phyloP scores from a whole-genome alignment of 2,797 vertebrate species.

The Liasis olivaceus region DNA sequence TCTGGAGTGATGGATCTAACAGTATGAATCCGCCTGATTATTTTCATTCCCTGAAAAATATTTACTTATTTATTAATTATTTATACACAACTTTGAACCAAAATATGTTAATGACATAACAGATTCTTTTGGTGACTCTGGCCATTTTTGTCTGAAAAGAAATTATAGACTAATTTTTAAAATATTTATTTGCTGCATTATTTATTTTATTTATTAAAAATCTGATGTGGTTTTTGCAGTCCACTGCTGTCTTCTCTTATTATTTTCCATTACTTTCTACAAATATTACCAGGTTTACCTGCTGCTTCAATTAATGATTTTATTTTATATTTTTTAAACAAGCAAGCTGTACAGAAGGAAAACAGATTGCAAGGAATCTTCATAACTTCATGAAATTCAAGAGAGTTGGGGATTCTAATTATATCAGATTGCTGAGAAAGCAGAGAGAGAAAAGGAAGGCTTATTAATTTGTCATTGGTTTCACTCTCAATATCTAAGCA shows the following conservation, averaged over 20 bases:
- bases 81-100: neutral
- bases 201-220: neutral
- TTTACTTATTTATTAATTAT: neutral
- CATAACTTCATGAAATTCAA: conserved; percentile 12
- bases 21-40: neutral
- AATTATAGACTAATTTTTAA: neutral
- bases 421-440: neutral
- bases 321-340: neutral
- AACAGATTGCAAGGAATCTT: neutral
- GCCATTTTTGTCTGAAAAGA: neutral
- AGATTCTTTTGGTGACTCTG: neutral
- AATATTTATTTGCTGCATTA: neutral
- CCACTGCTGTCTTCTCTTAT: neutral
- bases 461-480: conserved; percentile 39
- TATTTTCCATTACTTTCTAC: neutral
- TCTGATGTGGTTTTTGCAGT: neutral
- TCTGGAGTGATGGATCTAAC: no score
- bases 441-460: neutral
- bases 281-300: neutral
- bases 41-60: neutral
- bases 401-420: conserved; percentile 25
- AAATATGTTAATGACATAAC: no score
- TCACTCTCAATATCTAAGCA: conserved; percentile 8
- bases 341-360: neutral
- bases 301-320: neutral